Conservation (phyloP, 2,888 invertebrate genomes). For the Abrostola triplasia region DNA sequence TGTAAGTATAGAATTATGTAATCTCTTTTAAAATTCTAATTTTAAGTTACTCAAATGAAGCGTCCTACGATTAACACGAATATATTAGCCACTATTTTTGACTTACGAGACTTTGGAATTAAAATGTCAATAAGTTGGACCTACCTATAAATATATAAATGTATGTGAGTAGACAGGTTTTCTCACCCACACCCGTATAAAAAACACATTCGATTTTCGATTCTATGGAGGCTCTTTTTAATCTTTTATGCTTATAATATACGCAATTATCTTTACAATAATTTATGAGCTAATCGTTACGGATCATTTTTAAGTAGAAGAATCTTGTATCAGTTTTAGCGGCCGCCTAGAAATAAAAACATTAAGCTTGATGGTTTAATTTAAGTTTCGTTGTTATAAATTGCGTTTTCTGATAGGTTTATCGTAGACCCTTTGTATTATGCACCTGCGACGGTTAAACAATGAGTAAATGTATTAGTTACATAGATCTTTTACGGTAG, state of each 20-base stretch:
- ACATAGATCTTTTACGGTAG: background rate
- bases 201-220: slow-evolving; percentile 38
- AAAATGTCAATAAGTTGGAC: slow-evolving; percentile 38
- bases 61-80: slow-evolving; percentile 35
- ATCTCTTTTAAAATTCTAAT: slow-evolving; percentile 36
- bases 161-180: slow-evolving; percentile 23
- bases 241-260: slow-evolving; percentile 29
- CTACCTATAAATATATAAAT: slow-evolving; percentile 19
- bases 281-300: slow-evolving; percentile 34
- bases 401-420: slow-evolving; percentile 10
- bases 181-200: slow-evolving; percentile 34
- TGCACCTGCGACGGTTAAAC: background rate
- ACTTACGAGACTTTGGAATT: slow-evolving; percentile 45
- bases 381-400: slow-evolving; percentile 11
- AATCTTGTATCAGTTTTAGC: slow-evolving; percentile 27
- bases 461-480: background rate
- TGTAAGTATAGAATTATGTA: slow-evolving; percentile 11
- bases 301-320: slow-evolving; percentile 23
- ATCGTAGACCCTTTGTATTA: background rate
- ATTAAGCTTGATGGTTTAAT: slow-evolving; percentile 27
- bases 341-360: slow-evolving; percentile 16
- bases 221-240: slow-evolving; percentile 33
- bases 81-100: slow-evolving; percentile 43
- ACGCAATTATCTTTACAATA: slow-evolving; percentile 44
- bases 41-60: slow-evolving; percentile 33